These are phyloP conservation scores for Tetranychus piercei DNA, from an alignment of 2,888 invertebrate species.

Conservation along the genomic window DNA sequence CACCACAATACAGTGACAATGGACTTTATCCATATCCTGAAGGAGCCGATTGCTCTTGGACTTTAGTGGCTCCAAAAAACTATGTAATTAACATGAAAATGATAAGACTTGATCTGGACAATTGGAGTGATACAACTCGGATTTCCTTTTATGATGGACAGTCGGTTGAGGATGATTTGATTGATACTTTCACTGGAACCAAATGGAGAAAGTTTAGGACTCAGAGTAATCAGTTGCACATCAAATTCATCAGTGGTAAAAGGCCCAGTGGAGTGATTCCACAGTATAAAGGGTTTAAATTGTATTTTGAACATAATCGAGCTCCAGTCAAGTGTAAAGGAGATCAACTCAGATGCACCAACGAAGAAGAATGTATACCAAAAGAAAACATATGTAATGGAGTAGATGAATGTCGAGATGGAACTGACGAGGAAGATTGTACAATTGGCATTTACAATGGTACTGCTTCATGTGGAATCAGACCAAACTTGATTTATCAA, in stretches of 20 bases:
- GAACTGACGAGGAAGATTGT: constrained; percentile 26
- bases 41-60: constrained; percentile 23
- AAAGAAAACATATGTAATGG: constrained; percentile 22
- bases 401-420: constrained; percentile 24
- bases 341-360: constrained; percentile 20
- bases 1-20: constrained; percentile 19
- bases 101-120: not conserved
- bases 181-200: constrained; percentile 8
- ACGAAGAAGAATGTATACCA: constrained; percentile 21
- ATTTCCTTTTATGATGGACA: not conserved
- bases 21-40: constrained; percentile 23
- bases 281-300: constrained; percentile 21
- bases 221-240: constrained; percentile 19
- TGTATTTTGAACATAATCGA: constrained; percentile 23
- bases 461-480: not conserved
- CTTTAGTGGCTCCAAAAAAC: constrained; percentile 21
- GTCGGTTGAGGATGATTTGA: not conserved
- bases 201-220: constrained; percentile 10
- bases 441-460: constrained; percentile 4
- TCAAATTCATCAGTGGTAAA: constrained; percentile 22
- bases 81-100: constrained; percentile 18
- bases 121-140: not conserved
- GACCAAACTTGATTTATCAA: constrained; percentile 16
- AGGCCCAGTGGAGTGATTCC: constrained; percentile 19
- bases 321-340: constrained; percentile 19